Evolutionary conservation across 2,113 vertebrate species (phyloP), one percentile per base, ranked within the genome.

Genomic region (Corapipo altera): DNA sequence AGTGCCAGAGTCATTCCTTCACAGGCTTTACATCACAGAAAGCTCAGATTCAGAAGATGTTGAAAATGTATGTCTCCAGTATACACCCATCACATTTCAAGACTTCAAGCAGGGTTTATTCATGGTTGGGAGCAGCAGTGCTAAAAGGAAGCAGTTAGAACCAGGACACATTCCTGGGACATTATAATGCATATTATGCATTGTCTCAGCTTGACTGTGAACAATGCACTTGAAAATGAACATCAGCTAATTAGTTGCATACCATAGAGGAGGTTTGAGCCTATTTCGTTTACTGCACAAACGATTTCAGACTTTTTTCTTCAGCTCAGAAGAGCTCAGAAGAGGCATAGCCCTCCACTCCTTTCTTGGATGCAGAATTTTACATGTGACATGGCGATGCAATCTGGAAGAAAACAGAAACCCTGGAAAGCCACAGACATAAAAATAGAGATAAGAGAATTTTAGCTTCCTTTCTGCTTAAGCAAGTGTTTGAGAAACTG

Each of bases 161-260:
- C 51, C 88, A 87, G 58, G 84, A 84, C 86, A 92, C 80, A 94
- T 97, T 95, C 91, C 87, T 89, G 58, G 84, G 78, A 95, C 94
- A 89, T 95, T 94, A 73, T 95, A 92, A 94, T 94, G 91, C 58
- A 76, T 91, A 91, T 91, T 91, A 75, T 24, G 12, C 80, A 78
- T 96, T 97, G 83, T 94, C 93, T 97, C 95, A 94, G 92, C 88
- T 93, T 95, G 88, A 96, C 93, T 93, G 90, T 88, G 88, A 96
- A 92, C 83, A 88, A 80, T 2, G 0, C 27, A 92, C 91, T 94
- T 89, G 80, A 93, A 96, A 97, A 96, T 95, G 93, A 96, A 92
- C 84, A 93, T 93, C 92, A 94, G 58, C 73, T 96, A 97, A 96
- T 96, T 96, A 94, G 91, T 73, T 92, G 92, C 83, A 93, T 93